Evolutionary conservation across 2,113 vertebrate genomes (phyloP).

Genomic region (Gila orcuttii): DNA sequence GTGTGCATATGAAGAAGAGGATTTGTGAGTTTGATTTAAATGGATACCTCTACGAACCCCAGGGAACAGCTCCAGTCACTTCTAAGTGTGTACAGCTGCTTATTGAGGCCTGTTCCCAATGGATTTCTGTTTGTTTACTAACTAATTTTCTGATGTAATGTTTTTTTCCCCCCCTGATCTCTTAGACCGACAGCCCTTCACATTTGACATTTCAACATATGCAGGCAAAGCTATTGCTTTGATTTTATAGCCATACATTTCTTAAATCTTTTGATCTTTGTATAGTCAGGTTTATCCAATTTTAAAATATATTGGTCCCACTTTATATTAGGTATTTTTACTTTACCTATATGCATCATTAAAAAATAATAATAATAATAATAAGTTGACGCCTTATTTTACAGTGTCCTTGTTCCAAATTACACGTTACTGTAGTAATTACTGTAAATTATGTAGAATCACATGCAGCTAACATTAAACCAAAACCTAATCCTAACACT

Average conservation of each 20-base stretch:
- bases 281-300: constrained; percentile 16
- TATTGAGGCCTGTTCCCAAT: constrained; percentile 68
- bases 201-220: constrained; percentile 52
- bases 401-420: too few relatives aligned
- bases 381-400: too few relatives aligned
- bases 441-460: too few relatives aligned
- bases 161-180: constrained; percentile 66
- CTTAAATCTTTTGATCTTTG: constrained; percentile 45
- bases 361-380: too few relatives aligned
- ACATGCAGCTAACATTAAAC: too few relatives aligned
- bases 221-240: constrained; percentile 49
- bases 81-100: constrained; percentile 69
- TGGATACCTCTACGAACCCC: constrained; percentile 70
- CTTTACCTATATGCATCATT: too few relatives aligned
- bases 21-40: constrained; percentile 75
- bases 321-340: too few relatives aligned
- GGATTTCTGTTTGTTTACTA: constrained; percentile 77
- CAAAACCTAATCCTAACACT: too few relatives aligned
- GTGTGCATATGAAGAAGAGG: background rate
- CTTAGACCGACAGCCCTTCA: constrained; percentile 42
- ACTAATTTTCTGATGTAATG: constrained; percentile 74
- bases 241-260: constrained; percentile 50
- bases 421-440: too few relatives aligned
- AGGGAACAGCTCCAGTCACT: constrained; percentile 73
- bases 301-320: background rate